These are phyloP conservation scores for Pelodiscus sinensis DNA, from an alignment of 2,113 vertebrate species.

Conservation along the genomic window DNA sequence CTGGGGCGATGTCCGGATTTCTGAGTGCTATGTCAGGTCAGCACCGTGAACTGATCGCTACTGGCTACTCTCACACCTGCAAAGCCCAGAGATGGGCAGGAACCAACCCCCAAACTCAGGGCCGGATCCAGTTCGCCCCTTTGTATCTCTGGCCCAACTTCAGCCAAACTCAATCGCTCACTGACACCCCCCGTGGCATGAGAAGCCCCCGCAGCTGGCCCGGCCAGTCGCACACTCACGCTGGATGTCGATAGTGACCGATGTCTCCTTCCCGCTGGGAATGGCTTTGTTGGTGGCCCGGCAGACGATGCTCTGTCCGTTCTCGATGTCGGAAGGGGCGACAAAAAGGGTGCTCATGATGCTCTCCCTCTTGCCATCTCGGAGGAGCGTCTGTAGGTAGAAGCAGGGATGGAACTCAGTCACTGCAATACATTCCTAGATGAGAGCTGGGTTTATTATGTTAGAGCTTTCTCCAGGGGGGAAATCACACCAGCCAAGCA, in stretches of 20 bases:
- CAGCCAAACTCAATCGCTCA: not conserved
- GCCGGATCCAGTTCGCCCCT: not conserved
- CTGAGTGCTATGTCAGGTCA: not conserved
- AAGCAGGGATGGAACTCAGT: not conserved
- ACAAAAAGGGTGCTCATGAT: conserved; percentile 95
- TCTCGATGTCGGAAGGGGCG: conserved; percentile 91
- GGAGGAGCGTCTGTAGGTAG: conserved; percentile 85
- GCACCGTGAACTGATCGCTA: not conserved
- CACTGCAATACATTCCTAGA: not conserved
- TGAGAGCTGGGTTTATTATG: not conserved
- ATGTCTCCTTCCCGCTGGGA: conserved; percentile 93
- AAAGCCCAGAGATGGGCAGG: not conserved
- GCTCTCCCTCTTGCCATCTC: conserved; percentile 92
- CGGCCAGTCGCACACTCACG: conserved; percentile 80
- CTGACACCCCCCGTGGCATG: accelerated
- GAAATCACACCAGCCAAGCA: too few relatives aligned
- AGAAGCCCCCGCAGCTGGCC: accelerated
- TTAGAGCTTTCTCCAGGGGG: not conserved
- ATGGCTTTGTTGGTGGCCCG: conserved; percentile 95
- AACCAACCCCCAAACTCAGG: accelerated
- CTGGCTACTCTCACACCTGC: too few relatives aligned
- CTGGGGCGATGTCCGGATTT: not conserved
- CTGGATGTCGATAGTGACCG: conserved; percentile 96
- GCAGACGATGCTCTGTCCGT: conserved; percentile 92
- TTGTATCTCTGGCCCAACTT: not conserved